A percentile compares a stretch with the other conserved stretches of the same genome.
Evolutionary conservation across 2,797 vertebrate genomes (phyloP).

Genomic region (Periparus ater): DNA sequence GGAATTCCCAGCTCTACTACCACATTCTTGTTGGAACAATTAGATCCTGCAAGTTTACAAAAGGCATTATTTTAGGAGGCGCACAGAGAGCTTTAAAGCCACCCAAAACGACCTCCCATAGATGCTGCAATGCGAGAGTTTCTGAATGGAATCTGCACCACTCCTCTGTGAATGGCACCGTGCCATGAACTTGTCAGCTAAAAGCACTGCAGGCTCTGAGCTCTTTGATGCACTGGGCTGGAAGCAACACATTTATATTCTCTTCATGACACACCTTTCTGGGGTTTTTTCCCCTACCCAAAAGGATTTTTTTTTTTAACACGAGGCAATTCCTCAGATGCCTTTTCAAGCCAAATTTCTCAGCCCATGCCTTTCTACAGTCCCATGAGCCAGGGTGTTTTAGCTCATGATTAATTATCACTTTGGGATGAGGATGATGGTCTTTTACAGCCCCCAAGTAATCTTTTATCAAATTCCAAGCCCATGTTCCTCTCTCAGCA

Average conservation of each 20-base stretch:
- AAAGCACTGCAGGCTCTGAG: neutral
- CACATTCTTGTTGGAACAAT: neutral
- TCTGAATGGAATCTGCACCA: neutral
- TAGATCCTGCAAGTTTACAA: neutral
- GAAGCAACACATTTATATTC: neutral
- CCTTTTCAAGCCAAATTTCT: neutral
- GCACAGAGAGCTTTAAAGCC: neutral
- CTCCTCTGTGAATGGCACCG: neutral
- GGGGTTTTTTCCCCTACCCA: neutral
- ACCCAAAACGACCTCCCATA: neutral
- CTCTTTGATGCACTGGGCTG: neutral
- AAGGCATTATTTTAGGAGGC: neutral
- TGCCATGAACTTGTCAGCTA: conserved; percentile 1
- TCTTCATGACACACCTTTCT: conserved; percentile 28
- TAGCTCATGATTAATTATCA: conserved; percentile 21
- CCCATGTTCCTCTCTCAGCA: conserved; percentile 58
- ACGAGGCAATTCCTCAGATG: neutral
- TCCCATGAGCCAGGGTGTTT: neutral
- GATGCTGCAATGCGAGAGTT: neutral
- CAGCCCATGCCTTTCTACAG: neutral
- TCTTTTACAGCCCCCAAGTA: conserved; percentile 50
- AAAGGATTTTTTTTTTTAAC: neutral
- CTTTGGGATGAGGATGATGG: conserved; percentile 22
- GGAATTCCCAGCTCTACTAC: neutral
- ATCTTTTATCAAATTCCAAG: conserved; percentile 65